Percentiles rank a stretch among this genome's conserved stretches.
Conservation (phyloP, 2,113 vertebrate species). For the Lynx canadensis region DNA sequence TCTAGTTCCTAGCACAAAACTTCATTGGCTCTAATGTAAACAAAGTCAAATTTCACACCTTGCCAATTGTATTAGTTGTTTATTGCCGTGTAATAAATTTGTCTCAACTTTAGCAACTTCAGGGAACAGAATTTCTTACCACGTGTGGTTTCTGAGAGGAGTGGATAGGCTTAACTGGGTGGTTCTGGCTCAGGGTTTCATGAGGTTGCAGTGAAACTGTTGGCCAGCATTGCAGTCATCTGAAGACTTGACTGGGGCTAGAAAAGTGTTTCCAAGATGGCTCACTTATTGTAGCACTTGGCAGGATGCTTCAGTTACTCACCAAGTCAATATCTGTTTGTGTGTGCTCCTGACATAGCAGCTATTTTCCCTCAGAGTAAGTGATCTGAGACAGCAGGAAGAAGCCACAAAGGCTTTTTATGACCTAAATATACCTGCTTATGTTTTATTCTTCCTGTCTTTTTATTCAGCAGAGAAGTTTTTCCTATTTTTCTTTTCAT, state of each 20-base stretch:
- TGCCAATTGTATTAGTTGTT: neutral
- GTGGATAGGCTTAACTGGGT: neutral
- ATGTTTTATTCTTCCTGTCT: neutral
- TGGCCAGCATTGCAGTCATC: neutral
- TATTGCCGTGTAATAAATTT: neutral
- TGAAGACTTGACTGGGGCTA: neutral
- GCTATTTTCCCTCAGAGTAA: neutral
- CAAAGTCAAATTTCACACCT: neutral
- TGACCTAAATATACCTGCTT: neutral
- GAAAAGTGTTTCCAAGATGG: neutral
- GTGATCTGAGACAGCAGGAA: neutral
- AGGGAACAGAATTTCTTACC: neutral
- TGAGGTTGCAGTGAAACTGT: neutral
- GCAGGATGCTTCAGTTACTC: neutral
- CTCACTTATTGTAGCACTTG: neutral
- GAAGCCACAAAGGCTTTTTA: neutral
- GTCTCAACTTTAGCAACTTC: neutral
- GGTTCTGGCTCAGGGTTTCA: neutral
- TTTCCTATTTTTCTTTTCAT: neutral
- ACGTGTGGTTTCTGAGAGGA: neutral
- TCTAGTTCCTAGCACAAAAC: neutral
- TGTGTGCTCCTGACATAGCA: neutral
- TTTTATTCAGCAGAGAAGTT: neutral
- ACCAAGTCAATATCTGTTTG: neutral
- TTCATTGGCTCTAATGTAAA: neutral